Conservation (phyloP, 2,797 vertebrate species). For the Ctenopoma kingsleyae region DNA sequence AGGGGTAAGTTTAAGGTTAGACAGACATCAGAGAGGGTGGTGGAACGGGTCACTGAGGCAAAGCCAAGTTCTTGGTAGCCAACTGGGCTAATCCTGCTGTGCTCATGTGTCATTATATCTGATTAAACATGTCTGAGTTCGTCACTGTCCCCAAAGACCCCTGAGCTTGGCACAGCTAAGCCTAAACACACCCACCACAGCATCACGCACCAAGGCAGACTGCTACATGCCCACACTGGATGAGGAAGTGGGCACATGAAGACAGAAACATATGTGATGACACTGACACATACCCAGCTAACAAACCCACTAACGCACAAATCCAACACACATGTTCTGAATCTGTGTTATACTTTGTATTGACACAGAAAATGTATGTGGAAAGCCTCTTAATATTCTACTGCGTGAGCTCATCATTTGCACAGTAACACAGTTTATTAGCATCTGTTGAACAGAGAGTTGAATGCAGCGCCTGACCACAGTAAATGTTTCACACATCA, state of each 20-base stretch:
- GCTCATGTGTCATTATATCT: slow-evolving; percentile 66
- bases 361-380: slow-evolving; percentile 40
- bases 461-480: slow-evolving; percentile 6
- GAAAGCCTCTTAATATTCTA: slow-evolving; percentile 31
- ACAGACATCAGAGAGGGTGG: slow-evolving; percentile 3
- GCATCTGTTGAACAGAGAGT: slow-evolving; percentile 15
- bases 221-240: background rate
- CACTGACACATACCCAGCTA: background rate
- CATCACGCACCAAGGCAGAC: slow-evolving; percentile 16
- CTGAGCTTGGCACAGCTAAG: slow-evolving; percentile 38
- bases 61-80: slow-evolving; percentile 54
- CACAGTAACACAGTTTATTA: slow-evolving; percentile 8
- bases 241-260: slow-evolving; percentile 2
- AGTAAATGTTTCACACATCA: slow-evolving; percentile 45
- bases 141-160: slow-evolving; percentile 63
- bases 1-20: slow-evolving; percentile 11
- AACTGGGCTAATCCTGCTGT: slow-evolving; percentile 78
- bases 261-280: background rate
- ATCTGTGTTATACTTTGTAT: slow-evolving; percentile 20
- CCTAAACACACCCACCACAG: slow-evolving; percentile 19
- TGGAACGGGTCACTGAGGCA: slow-evolving; percentile 16
- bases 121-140: slow-evolving; percentile 74
- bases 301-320: slow-evolving; percentile 1
- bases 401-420: slow-evolving; percentile 54
- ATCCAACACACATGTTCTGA: slow-evolving; percentile 1